Conservation (phyloP, 2,113 vertebrate genomes). For the Rissa tridactyla region DNA sequence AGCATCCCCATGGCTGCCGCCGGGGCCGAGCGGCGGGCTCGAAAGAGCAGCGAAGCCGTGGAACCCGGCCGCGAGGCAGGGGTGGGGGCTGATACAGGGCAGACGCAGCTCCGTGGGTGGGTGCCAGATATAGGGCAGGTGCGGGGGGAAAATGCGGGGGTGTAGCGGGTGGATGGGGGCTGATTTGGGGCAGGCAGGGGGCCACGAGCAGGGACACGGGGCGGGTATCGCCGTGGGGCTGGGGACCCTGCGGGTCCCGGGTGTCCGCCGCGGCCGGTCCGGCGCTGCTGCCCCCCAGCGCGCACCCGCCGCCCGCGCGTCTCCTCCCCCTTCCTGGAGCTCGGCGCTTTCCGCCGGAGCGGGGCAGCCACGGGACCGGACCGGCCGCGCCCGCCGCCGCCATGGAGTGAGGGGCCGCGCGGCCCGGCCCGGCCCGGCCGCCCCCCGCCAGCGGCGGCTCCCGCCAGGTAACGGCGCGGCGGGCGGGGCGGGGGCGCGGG, state of each 20-base stretch:
- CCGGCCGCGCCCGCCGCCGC: background rate
- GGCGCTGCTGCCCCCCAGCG: background rate
- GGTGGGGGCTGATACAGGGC: background rate
- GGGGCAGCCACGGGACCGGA: background rate
- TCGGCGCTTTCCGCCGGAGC: background rate
- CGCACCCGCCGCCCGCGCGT: background rate
- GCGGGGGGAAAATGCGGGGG: background rate
- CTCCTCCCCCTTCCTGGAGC: slow-evolving; percentile 25
- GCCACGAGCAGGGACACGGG: too few species aligned
- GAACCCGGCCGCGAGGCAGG: background rate
- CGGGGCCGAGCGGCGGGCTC: too few species aligned
- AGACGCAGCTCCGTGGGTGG: background rate
- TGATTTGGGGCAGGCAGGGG: background rate
- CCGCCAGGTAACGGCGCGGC: background rate
- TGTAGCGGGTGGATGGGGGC: background rate
- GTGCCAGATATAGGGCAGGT: background rate
- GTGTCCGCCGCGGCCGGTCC: background rate
- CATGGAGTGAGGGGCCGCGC: background rate
- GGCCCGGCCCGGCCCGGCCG: background rate
- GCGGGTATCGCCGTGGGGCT: background rate
- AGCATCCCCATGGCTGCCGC: background rate
- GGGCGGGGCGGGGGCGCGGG: background rate
- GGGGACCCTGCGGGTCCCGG: background rate
- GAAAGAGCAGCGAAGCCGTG: background rate
- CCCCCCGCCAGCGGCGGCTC: background rate